Evolutionary conservation across 2,888 invertebrate species (phyloP).

Genomic region (Camptogramma bilineatum): DNA sequence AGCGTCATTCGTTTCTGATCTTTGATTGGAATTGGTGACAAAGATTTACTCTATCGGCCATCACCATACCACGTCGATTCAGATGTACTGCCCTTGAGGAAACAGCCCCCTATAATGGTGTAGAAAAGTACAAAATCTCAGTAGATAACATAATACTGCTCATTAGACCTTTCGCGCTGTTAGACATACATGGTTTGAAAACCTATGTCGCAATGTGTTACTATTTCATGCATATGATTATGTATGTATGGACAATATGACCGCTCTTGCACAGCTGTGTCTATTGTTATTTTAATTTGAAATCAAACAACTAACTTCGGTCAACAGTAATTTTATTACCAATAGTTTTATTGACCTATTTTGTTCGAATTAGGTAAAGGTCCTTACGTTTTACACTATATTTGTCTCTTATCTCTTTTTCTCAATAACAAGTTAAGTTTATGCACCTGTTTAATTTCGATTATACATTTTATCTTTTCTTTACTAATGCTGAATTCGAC

Average conservation of each 20-base stretch:
- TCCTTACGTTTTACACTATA: background rate
- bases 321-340: constrained; percentile 18
- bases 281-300: constrained; percentile 25
- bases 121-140: too few relatives aligned
- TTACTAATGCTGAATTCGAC: too few relatives aligned
- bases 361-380: background rate
- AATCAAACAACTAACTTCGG: constrained; percentile 12
- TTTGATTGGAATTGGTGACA: too few relatives aligned
- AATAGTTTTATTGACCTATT: background rate
- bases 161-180: too few relatives aligned
- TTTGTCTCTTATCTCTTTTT: background rate
- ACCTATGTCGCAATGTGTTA: constrained; percentile 1
- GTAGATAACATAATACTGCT: too few relatives aligned
- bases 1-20: background rate
- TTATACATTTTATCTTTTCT: too few relatives aligned
- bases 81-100: too few relatives aligned
- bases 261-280: constrained; percentile 13
- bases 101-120: too few relatives aligned
- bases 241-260: constrained; percentile 2
- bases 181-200: background rate
- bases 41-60: too few relatives aligned
- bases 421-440: background rate
- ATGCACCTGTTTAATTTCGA: too few relatives aligned
- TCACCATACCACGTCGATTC: too few relatives aligned
- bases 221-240: constrained; percentile 13